A percentile compares a stretch with the other conserved stretches of the same genome.
phyloP scores from a whole-genome alignment of 2,797 vertebrate genomes.

The Semotilus atromaculatus region DNA sequence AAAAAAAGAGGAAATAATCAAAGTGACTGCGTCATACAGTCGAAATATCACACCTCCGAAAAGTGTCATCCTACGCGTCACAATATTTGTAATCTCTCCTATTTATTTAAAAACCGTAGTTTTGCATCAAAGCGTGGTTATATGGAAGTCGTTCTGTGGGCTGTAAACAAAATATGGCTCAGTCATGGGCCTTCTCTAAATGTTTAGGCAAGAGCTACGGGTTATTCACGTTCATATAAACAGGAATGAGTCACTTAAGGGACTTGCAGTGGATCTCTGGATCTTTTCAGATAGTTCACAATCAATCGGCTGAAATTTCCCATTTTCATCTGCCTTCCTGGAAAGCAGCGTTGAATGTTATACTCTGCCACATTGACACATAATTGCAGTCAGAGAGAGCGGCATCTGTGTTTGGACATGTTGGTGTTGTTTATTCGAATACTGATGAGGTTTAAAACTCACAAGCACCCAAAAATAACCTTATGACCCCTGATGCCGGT shows the following conservation, averaged over 20 bases:
- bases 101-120: slow-evolving; percentile 29
- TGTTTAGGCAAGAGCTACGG: slow-evolving; percentile 10
- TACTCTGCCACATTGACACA: neutral
- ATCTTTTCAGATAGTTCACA: neutral
- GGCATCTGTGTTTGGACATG: slow-evolving; percentile 41
- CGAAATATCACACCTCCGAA: slow-evolving; percentile 14
- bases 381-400: neutral
- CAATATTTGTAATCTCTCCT: slow-evolving; percentile 24
- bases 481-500: slow-evolving; percentile 28
- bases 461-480: slow-evolving; percentile 36
- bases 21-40: slow-evolving; percentile 27
- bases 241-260: slow-evolving; percentile 47
- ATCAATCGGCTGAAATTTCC: neutral
- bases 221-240: slow-evolving; percentile 39
- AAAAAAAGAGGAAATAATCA: slow-evolving; percentile 19
- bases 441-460: slow-evolving; percentile 50
- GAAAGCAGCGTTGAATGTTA: neutral
- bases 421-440: slow-evolving; percentile 49
- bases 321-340: neutral
- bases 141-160: slow-evolving; percentile 6
- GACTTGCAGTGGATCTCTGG: neutral
- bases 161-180: slow-evolving; percentile 47
- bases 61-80: slow-evolving; percentile 30
- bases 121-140: slow-evolving; percentile 18
- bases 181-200: slow-evolving; percentile 54